A percentile compares a stretch with the other conserved stretches of the same genome.
phyloP scores from a whole-genome alignment of 30 jellyfish, hydroid and myxozoan species.

The Hydractinia echinata region DNA sequence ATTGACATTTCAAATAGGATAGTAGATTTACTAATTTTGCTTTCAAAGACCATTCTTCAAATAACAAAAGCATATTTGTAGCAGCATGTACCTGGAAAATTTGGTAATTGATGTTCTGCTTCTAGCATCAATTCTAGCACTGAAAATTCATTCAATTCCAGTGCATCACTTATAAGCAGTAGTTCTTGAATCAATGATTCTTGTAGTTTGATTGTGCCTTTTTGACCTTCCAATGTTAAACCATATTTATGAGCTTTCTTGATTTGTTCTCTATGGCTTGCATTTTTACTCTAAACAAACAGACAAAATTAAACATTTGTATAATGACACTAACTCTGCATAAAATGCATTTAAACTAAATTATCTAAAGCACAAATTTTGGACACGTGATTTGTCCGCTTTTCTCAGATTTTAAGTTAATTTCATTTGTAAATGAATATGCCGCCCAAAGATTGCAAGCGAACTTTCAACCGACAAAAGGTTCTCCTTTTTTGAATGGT shows the following conservation, averaged over 20 bases:
- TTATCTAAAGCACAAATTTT: too few species aligned
- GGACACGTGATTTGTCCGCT: too few species aligned
- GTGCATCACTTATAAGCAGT: slow-evolving; percentile 52
- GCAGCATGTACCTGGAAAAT: slow-evolving; percentile 64
- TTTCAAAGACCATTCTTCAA: not conserved
- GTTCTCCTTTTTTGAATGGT: too few species aligned
- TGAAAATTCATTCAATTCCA: slow-evolving; percentile 58
- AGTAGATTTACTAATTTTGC: not conserved
- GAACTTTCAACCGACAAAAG: not conserved
- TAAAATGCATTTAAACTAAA: too few species aligned
- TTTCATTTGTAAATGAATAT: slow-evolving; percentile 22
- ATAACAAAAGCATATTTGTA: not conserved
- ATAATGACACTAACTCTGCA: too few species aligned
- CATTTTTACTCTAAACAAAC: slow-evolving; percentile 35
- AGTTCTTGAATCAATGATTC: slow-evolving; percentile 56
- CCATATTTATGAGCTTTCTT: slow-evolving; percentile 62
- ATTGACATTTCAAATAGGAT: not conserved
- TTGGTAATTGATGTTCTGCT: slow-evolving; percentile 81
- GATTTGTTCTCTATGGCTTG: slow-evolving; percentile 56
- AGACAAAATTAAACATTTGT: not conserved
- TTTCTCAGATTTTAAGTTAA: too few species aligned
- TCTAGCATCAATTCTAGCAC: slow-evolving; percentile 60
- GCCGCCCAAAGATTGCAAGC: slow-evolving; percentile 1
- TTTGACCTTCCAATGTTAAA: slow-evolving; percentile 36
- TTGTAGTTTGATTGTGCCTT: slow-evolving; percentile 36